These are phyloP conservation scores for Hiodon alosoides DNA, from an alignment of 2,113 vertebrate genomes.

Conservation along the genomic window DNA sequence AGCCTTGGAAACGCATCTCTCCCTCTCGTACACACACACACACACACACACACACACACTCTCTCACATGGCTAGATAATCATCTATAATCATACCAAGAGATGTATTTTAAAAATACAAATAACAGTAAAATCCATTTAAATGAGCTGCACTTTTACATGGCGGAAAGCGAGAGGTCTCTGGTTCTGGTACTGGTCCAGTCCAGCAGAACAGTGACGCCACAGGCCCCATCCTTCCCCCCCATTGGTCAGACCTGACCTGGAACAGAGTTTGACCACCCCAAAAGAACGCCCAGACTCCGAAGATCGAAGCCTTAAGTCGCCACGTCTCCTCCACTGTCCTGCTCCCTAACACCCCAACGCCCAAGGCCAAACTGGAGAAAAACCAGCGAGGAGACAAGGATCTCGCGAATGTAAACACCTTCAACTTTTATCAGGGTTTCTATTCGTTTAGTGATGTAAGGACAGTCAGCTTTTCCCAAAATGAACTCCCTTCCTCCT, in stretches of 20 bases:
- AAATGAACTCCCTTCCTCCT: conserved; percentile 14
- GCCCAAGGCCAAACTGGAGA: background rate
- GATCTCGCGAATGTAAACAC: conserved; percentile 8
- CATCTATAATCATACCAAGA: background rate
- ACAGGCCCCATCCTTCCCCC: background rate
- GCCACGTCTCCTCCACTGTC: background rate
- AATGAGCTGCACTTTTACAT: background rate
- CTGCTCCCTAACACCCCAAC: background rate
- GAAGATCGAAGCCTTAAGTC: conserved; percentile 55
- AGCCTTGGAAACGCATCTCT: conserved; percentile 25
- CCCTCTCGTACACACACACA: background rate
- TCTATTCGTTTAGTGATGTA: background rate
- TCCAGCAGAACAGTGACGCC: background rate
- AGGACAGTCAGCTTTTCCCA: background rate
- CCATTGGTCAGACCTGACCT: conserved; percentile 20
- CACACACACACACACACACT: background rate
- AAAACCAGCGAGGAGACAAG: background rate
- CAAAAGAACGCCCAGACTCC: conserved; percentile 4
- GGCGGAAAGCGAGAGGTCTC: background rate
- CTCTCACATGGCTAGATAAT: background rate
- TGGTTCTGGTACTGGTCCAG: background rate
- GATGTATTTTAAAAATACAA: conserved; percentile 13
- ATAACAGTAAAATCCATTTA: background rate
- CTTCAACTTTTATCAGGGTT: conserved; percentile 14
- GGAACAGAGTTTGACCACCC: conserved; percentile 28